Percentiles rank a stretch among this genome's conserved stretches.
Evolutionary conservation across 2,888 invertebrate genomes (phyloP).

Genomic region (Proisotoma minuta): DNA sequence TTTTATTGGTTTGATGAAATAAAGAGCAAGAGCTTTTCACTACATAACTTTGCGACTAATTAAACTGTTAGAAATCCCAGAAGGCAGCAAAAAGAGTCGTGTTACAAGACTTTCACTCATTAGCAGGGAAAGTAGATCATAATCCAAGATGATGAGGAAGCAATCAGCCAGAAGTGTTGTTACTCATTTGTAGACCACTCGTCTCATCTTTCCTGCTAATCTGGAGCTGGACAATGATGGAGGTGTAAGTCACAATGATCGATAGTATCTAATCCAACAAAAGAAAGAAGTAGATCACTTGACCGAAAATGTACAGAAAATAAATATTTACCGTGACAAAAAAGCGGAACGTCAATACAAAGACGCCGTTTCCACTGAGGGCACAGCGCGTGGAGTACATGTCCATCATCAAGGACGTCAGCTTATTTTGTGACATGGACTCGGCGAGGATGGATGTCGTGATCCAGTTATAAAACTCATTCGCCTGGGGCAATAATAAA

Average conservation of each 20-base stretch:
- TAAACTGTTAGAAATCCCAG: too few species aligned
- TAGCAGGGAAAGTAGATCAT: too few species aligned
- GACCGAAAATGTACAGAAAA: neutral
- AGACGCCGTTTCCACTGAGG: slow-evolving; percentile 24
- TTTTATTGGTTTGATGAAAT: too few species aligned
- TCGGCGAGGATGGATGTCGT: slow-evolving; percentile 10
- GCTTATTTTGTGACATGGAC: slow-evolving; percentile 12
- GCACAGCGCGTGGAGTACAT: slow-evolving; percentile 20
- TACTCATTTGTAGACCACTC: too few species aligned
- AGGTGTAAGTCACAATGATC: slow-evolving; percentile 26
- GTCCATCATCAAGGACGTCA: slow-evolving; percentile 23
- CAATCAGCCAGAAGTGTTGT: neutral
- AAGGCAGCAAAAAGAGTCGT: too few species aligned
- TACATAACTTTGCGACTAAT: too few species aligned
- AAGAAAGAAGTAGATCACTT: neutral
- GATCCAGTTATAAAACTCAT: slow-evolving; percentile 28
- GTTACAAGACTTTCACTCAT: too few species aligned
- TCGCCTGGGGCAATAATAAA: slow-evolving; percentile 18
- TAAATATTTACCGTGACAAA: slow-evolving; percentile 16
- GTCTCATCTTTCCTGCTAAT: neutral
- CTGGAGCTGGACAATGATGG: slow-evolving; percentile 21
- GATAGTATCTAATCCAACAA: slow-evolving; percentile 17
- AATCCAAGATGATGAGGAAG: too few species aligned
- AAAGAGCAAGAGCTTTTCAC: too few species aligned
- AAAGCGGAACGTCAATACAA: slow-evolving; percentile 21